phyloP scores from a whole-genome alignment of 2,113 vertebrate species.

The Gadus chalcogrammus region DNA sequence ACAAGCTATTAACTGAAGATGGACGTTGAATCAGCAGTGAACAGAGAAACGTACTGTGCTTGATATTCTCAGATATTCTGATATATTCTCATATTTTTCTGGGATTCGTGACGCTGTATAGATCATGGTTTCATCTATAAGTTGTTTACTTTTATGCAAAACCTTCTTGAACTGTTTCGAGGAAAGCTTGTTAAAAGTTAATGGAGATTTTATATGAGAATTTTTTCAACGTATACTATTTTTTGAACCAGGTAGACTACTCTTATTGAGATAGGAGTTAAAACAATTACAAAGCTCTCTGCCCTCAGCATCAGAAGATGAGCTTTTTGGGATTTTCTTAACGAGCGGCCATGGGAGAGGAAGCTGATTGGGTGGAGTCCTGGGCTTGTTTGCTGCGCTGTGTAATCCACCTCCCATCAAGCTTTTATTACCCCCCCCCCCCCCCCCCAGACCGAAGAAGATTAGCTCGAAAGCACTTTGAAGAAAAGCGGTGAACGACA shows the following conservation, averaged over 20 bases:
- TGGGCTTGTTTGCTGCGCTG: constrained; percentile 25
- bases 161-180: no score
- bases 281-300: constrained; percentile 2
- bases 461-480: constrained; percentile 49
- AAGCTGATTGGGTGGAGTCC: constrained; percentile 31
- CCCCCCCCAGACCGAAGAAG: constrained; percentile 21
- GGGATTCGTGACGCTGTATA: no score
- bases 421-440: constrained; percentile 34
- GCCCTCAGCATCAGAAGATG: not conserved
- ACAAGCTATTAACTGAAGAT: no score
- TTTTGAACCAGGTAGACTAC: not conserved
- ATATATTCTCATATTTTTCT: no score
- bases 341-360: constrained; percentile 23
- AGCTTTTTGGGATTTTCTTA: constrained; percentile 17
- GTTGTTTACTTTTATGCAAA: no score
- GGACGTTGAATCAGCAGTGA: no score
- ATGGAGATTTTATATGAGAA: no score
- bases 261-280: constrained; percentile 12
- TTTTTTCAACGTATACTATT: not conserved
- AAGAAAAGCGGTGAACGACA: constrained; percentile 42
- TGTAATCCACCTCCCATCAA: constrained; percentile 29
- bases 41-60: no score
- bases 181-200: no score
- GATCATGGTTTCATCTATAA: no score
- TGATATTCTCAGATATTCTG: no score